Evolutionary conservation across 1,140 invertebrate genomes (phyloP), one percentile per base, ranked within the genome.

Genomic region (Orius laevigatus): DNA sequence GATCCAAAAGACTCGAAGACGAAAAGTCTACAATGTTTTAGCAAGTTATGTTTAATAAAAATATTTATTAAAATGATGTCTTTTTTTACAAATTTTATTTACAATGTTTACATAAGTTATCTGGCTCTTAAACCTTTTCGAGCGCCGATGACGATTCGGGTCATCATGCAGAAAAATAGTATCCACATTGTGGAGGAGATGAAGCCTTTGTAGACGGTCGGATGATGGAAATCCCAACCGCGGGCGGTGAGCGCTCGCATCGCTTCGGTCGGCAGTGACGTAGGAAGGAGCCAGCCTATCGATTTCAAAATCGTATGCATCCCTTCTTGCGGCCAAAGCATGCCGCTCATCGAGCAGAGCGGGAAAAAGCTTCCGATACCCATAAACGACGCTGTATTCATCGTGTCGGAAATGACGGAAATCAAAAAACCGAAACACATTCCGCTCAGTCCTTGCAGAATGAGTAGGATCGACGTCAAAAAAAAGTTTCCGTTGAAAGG

Each of bases 241-340:
- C 72, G 59, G 5, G 70, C 68, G 25, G 75, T 62, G 11, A 77
- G 62, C 48, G 66, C 67, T 50, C 75, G 58, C 62, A 76, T 66
- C 3, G 71, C 66, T 53, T 75, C 70, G 39, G 70, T 69, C 5
- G 72, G 67, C 39, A 70, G 63, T 2, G 75, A 77, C 53, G 74
- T 66, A 3, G 75, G 75, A 6, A 76, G 60, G 35, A 63, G 55
- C 51, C 70, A 67, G 32, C 68, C 68, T 11, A 76, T 60, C 46
- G 70, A 68, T 46, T 62, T 60, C 25, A 78, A 58, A 53, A 65
- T 63, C 5, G 57, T 52, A 3, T 72, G 72, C 64, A 76, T 75
- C 9, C 72, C 73, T 61, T 78, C 70, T 33, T 75, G 59, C 1
- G 75, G 75, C 75, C 75, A 78, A 41, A 77, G 68, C 40, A 76